Base-by-base conservation (phyloP, 2,888 invertebrate genomes). In the Pterobdella sp. region DNA sequence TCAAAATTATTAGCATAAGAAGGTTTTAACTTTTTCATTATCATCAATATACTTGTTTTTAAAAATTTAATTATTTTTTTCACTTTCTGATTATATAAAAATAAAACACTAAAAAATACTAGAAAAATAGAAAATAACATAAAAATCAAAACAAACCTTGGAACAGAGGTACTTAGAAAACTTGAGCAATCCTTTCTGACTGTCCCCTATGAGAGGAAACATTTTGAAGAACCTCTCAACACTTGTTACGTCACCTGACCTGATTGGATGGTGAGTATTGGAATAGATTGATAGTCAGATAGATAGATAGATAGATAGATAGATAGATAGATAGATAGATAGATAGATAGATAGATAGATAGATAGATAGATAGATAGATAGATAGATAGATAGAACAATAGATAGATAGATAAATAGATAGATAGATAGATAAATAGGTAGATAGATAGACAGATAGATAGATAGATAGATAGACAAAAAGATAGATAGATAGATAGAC, bases 151-250 rank as follows among this genome's bases (percentile, higher is more conserved):
- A 37, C 72, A 34, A 36, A 83, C 90, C 87, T 92, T 93, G 14
- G 88, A 87, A 77, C 92, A 90, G 14, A 96, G 87, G 83, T 94
- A 95, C 66, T 88, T 88, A 37, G 93, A 91, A 81, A 95, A 93
- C 79, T 92, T 89, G 74, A 88, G 88, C 22, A 98, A 88, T 0
- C 97, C 97, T 79, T 92, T 91, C 60, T 90, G 89, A 75, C 95
- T 92, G 84, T 92, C 90, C 29, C 93, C 93, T 10, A 99, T 86
- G 75, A 96, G 86, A 0, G 98, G 97, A 84, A 96, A 98, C 80
- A 98, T 89, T 84, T 96, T 96, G 84, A 97, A 97, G 82, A 96
- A 92, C 73, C 96, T 86, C 82, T 96, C 94, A 1, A 76, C 77
- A 14, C 76, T 76, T 1, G 77, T 76, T 14, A 75, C 75, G 72